Percentiles rank a stretch among this genome's conserved stretches.
Conservation (phyloP, 2,888 invertebrate genomes). For the Drosophila leonis region DNA sequence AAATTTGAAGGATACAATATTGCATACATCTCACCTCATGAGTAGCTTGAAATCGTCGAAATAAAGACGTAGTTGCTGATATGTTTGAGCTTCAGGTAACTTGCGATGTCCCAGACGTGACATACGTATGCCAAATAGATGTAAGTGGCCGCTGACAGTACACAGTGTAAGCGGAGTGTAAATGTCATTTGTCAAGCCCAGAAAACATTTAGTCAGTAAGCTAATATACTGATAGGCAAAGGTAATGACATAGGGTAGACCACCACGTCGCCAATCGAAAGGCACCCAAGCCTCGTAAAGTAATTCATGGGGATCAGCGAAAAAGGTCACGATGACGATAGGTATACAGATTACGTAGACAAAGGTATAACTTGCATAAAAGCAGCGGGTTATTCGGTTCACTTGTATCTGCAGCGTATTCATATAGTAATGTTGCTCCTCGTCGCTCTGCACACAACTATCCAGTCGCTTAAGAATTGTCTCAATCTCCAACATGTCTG, state of each 20-base stretch:
- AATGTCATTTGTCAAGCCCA: constrained; percentile 56
- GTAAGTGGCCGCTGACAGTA: constrained; percentile 58
- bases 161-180: constrained; percentile 57
- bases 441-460: constrained; percentile 25
- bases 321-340: constrained; percentile 14
- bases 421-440: constrained; percentile 51
- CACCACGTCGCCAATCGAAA: constrained; percentile 45
- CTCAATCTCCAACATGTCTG: constrained; percentile 49
- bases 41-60: constrained; percentile 52
- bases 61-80: constrained; percentile 29
- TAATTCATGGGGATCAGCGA: constrained; percentile 17
- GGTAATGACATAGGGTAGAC: constrained; percentile 11
- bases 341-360: constrained; percentile 38
- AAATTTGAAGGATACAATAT: background rate
- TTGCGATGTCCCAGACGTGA: constrained; percentile 37
- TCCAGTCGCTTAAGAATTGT: constrained; percentile 45
- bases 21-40: constrained; percentile 46
- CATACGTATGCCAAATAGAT: constrained; percentile 57
- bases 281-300: constrained; percentile 64
- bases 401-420: constrained; percentile 24
- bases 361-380: constrained; percentile 44
- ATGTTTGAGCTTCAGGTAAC: background rate
- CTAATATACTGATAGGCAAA: constrained; percentile 42
- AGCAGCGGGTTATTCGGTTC: constrained; percentile 36
- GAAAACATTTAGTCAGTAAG: constrained; percentile 17